Conservation (phyloP, 2,797 vertebrate species). For the Platyrinchus mystaceus region DNA sequence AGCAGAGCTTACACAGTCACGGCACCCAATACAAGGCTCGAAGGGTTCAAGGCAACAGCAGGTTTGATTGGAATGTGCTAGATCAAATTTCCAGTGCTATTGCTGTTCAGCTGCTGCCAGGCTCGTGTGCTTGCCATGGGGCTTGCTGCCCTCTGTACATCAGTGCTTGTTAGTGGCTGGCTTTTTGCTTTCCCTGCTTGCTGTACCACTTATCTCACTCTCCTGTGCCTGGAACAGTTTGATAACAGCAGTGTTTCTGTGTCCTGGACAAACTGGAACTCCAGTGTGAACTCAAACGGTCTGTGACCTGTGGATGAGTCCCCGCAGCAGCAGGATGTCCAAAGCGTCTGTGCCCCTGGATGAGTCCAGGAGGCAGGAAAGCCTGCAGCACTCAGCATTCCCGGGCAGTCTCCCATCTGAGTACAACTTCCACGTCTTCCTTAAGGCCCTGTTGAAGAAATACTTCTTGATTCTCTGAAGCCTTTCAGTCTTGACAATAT, state of each 20-base stretch:
- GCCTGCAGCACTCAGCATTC: neutral
- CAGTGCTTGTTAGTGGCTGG: neutral
- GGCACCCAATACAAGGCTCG: neutral
- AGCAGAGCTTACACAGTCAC: neutral
- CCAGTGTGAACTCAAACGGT: neutral
- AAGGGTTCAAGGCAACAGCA: neutral
- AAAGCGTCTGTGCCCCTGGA: accelerated
- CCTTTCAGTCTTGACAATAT: neutral
- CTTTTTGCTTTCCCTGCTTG: neutral
- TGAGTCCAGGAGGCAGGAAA: neutral
- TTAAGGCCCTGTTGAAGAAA: neutral
- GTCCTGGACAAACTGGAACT: neutral
- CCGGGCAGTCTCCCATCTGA: neutral
- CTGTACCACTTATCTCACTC: neutral
- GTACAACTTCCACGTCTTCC: neutral
- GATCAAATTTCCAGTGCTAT: neutral
- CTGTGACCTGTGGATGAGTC: neutral
- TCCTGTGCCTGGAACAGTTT: neutral
- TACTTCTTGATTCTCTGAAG: neutral
- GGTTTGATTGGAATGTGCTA: neutral
- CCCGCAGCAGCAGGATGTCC: accelerated
- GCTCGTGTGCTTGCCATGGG: neutral
- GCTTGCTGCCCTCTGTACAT: neutral
- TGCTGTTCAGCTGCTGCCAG: neutral
- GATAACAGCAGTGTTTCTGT: neutral